Evolutionary conservation across 2,113 vertebrate genomes (phyloP), one percentile per base, ranked within the genome.

Genomic region (Plecotus auritus): DNA sequence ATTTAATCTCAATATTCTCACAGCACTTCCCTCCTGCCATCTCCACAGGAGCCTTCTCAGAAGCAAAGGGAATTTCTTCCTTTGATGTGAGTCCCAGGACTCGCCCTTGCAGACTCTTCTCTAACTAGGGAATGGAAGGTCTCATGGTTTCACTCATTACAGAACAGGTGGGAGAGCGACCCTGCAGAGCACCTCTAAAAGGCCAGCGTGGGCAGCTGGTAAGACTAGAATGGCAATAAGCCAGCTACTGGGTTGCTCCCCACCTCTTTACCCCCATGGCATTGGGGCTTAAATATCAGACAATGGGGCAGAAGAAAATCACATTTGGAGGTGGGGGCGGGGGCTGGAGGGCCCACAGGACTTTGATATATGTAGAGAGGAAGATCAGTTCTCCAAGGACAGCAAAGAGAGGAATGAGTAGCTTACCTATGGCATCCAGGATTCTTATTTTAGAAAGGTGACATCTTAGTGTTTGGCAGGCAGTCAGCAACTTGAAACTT

Each of bases 371-470:
- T 4, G 30, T 28, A 7, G 20, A 76, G 47, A 80, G 61, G 40
- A 91, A 45, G 35, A 77, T 64, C 88, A 70, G 83, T 45, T 56
- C 69, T 90, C 78, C 32, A 40, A 89, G 78, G 67, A 56, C 35
- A 66, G 84, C 91, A 13, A 66, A 81, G 54, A 42, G 14, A 91
- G 49, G 59, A 92, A 80, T 85, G 67, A 35, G 28, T 23, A 47
- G 83, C 85, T 90, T 86, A 67, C 85, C 89, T 92, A 28, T 5
- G 81, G 80, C 51, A 85, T 90, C 82, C 22, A 61, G 69, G 23
- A 47, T 76, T 84, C 88, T 85, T 98, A 92, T 97, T 97, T 96
- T 93, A 88, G 89, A 77, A 97, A 84, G 88, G 54, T 94, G 92
- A 95, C 92, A 81, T 95, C 70, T 91, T 82, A 94, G n/a, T 32